Conservation (phyloP, 2,888 invertebrate species). For the Machimus rusticus region DNA sequence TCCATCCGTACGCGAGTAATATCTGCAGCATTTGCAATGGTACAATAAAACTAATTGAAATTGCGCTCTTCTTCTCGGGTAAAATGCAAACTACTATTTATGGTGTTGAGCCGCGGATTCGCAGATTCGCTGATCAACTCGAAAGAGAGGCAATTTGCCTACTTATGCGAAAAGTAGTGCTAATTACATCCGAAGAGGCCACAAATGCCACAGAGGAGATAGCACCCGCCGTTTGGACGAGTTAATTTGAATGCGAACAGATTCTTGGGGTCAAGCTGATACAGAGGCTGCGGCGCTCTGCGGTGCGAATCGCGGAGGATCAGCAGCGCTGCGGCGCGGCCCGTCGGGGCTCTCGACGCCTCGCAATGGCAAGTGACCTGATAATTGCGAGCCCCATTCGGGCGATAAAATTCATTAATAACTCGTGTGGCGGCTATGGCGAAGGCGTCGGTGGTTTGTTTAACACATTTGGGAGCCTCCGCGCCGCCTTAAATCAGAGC, state of each 20-base stretch:
- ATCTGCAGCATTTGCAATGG: background rate
- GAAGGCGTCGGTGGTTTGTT: conserved; percentile 2
- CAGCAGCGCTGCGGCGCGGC: background rate
- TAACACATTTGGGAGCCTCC: conserved; percentile 6
- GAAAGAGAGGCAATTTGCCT: background rate
- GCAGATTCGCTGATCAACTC: background rate
- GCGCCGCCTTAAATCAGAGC: conserved; percentile 8
- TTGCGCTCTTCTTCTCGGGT: background rate
- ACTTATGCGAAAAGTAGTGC: background rate
- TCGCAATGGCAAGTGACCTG: conserved; percentile 15
- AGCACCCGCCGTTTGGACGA: background rate
- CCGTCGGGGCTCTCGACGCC: background rate
- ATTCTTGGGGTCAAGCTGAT: background rate
- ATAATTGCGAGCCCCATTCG: conserved; percentile 1
- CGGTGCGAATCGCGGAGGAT: background rate
- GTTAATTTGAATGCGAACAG: background rate
- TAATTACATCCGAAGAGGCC: background rate
- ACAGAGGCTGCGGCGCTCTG: background rate
- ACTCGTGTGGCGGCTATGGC: background rate
- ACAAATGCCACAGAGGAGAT: background rate
- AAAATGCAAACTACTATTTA: background rate
- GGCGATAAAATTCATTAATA: conserved; percentile 34
- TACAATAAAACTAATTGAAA: background rate
- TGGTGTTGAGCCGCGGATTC: background rate
- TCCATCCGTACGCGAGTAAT: background rate